These are phyloP conservation scores for Elmis aenea DNA, from an alignment of 2,888 invertebrate genomes.

Conservation along the genomic window DNA sequence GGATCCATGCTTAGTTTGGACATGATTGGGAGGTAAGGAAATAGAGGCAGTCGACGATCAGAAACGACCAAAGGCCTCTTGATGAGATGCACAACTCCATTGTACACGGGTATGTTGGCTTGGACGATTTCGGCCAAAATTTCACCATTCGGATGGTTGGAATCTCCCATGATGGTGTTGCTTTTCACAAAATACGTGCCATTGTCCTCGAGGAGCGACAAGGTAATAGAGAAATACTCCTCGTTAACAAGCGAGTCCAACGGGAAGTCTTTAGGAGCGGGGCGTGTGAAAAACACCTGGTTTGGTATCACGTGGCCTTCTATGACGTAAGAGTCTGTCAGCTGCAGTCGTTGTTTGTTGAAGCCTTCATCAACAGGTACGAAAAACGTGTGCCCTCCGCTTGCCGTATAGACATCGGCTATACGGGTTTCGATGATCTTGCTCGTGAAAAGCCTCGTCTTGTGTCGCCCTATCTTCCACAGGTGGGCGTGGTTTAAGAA, in stretches of 20 bases:
- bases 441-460: conserved; percentile 13
- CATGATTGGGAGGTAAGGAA: conserved; percentile 77
- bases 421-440: too few species aligned
- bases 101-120: conserved; percentile 83
- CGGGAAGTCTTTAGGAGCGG: conserved; percentile 65
- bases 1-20: conserved; percentile 80
- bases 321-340: conserved; percentile 74
- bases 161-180: conserved; percentile 70
- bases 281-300: conserved; percentile 78
- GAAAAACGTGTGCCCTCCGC: conserved; percentile 77
- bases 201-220: conserved; percentile 66
- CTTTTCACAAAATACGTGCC: conserved; percentile 71
- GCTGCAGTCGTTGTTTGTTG: conserved; percentile 55
- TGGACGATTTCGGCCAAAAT: conserved; percentile 78
- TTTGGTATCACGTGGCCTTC: conserved; percentile 83
- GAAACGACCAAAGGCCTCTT: conserved; percentile 83
- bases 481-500: conserved; percentile 61
- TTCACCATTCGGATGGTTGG: conserved; percentile 70
- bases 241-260: conserved; percentile 75
- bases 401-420: conserved; percentile 8
- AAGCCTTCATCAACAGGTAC: conserved; percentile 84
- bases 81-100: conserved; percentile 89
- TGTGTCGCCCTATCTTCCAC: conserved; percentile 22
- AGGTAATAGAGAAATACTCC: conserved; percentile 74
- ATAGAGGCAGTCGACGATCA: conserved; percentile 74